phyloP scores from a whole-genome alignment of 2,113 vertebrate genomes.

The Apus apus region DNA sequence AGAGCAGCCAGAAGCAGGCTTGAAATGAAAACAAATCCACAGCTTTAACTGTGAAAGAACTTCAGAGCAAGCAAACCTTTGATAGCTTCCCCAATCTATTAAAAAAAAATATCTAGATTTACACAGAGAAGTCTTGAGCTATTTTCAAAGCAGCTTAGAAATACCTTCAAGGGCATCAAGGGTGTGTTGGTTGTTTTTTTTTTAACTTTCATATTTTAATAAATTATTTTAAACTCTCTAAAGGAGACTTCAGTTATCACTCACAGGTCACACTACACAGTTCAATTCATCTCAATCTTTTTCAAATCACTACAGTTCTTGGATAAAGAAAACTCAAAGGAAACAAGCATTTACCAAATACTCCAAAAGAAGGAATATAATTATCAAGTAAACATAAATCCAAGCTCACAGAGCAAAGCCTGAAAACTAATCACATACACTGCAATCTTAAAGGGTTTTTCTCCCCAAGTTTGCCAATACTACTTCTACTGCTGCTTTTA shows the following conservation, averaged over 20 bases:
- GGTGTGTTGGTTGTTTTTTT: neutral
- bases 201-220: neutral
- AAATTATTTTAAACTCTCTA: neutral
- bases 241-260: neutral
- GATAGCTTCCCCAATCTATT: neutral
- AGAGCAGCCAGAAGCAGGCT: neutral
- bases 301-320: neutral
- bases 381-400: neutral
- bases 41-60: neutral
- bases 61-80: neutral
- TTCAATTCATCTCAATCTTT: neutral
- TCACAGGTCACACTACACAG: neutral
- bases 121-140: neutral
- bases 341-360: neutral
- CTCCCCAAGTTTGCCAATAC: neutral
- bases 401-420: neutral
- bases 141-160: neutral
- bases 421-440: neutral
- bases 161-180: neutral
- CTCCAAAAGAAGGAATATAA: neutral
- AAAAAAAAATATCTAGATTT: neutral
- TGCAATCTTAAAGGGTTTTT: neutral
- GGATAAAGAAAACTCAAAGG: neutral
- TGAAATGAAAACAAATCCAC: neutral
- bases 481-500: neutral